phyloP scores from a whole-genome alignment of 1,140 invertebrate species.

The Drosophila suzukii region DNA sequence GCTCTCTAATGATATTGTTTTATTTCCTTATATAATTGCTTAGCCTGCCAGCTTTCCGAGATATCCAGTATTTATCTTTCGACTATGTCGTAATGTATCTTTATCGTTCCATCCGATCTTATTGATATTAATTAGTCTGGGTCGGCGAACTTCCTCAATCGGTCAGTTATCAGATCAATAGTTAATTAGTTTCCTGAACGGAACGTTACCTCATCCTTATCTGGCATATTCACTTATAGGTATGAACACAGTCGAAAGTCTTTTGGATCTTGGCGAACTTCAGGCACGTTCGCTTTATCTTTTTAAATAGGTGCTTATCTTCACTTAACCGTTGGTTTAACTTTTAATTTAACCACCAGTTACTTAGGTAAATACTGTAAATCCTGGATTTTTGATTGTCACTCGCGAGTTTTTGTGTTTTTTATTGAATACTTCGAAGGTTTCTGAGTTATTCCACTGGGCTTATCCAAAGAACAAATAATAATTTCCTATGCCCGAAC shows the following conservation, averaged over 20 bases:
- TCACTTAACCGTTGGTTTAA: neutral
- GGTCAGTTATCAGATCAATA: constrained; percentile 27
- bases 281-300: constrained; percentile 20
- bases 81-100: constrained; percentile 32
- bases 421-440: neutral
- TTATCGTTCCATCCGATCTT: neutral
- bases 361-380: neutral
- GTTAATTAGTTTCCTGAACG: constrained; percentile 33
- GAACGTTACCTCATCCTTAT: constrained; percentile 70
- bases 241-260: constrained; percentile 62
- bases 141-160: constrained; percentile 24
- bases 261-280: constrained; percentile 25
- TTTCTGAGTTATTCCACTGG: neutral
- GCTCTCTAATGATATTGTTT: constrained; percentile 58
- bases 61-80: constrained; percentile 39
- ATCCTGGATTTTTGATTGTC: neutral
- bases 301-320: constrained; percentile 5
- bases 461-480: neutral
- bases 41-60: constrained; percentile 38
- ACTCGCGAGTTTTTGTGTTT: neutral
- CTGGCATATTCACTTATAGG: constrained; percentile 45
- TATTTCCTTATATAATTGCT: constrained; percentile 53
- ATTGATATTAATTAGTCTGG: constrained; percentile 30
- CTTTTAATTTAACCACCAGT: neutral
- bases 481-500: neutral